phyloP scores from a whole-genome alignment of 2,797 vertebrate species.

The Galago senegalensis region DNA sequence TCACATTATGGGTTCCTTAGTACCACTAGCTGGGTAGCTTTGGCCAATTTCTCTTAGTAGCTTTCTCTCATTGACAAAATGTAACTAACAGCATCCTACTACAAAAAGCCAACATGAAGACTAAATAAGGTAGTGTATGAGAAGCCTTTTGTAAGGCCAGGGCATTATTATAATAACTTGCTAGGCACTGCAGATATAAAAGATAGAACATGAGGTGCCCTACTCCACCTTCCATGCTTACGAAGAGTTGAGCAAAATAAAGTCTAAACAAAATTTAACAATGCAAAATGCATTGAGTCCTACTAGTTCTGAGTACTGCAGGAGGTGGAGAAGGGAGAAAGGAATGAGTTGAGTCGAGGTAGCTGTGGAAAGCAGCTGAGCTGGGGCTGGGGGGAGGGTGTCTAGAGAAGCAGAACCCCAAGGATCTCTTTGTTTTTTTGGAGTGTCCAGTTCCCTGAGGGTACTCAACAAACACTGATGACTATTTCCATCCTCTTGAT shows the following conservation, averaged over 20 bases:
- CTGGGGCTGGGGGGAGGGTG: neutral
- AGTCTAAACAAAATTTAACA: neutral
- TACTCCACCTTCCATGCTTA: neutral
- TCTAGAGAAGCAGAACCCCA: neutral
- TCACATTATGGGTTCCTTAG: neutral
- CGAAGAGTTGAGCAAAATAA: neutral
- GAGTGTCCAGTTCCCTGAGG: neutral
- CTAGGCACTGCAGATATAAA: neutral
- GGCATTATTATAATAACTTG: neutral
- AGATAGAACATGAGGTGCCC: neutral
- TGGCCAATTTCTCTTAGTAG: neutral
- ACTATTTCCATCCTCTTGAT: neutral
- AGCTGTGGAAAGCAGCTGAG: neutral
- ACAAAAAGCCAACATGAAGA: constrained; percentile 17
- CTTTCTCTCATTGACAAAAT: constrained; percentile 51
- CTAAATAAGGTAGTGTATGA: neutral
- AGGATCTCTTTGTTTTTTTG: neutral
- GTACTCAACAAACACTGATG: neutral
- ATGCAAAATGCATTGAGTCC: neutral
- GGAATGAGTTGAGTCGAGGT: neutral
- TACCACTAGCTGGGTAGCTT: neutral
- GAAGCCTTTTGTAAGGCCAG: neutral
- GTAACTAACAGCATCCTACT: neutral
- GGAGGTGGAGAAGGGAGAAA: neutral
- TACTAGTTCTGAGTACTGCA: neutral